A percentile compares a stretch with the other conserved stretches of the same genome.
Conservation (phyloP, 2,888 invertebrate genomes). For the Portevinia maculata region DNA sequence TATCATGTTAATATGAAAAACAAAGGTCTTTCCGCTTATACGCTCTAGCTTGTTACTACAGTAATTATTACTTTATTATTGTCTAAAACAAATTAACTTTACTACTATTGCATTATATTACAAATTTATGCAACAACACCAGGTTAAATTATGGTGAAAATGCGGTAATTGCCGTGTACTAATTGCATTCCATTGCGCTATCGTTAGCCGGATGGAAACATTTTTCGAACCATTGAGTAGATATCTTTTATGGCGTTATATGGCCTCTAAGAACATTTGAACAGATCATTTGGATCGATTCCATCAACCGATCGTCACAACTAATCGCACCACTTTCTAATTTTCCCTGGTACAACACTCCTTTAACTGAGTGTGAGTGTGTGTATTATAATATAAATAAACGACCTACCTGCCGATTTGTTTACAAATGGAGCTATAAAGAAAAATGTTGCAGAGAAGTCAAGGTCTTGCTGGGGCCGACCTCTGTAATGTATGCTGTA, state of each 20-base stretch:
- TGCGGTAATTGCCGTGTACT: constrained; percentile 44
- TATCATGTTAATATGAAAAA: constrained; percentile 35
- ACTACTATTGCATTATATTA: constrained; percentile 30
- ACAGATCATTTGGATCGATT: constrained; percentile 54
- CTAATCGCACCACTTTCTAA: constrained; percentile 44
- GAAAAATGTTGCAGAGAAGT: constrained; percentile 38
- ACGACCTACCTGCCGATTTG: constrained; percentile 14
- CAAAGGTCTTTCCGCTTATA: constrained; percentile 37
- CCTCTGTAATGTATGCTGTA: constrained; percentile 61
- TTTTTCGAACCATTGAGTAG: not conserved
- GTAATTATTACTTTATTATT: constrained; percentile 52
- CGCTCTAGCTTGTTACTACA: constrained; percentile 31
- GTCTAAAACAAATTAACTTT: constrained; percentile 63
- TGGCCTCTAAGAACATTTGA: constrained; percentile 47
- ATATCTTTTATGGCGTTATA: constrained; percentile 5
- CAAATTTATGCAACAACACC: constrained; percentile 62
- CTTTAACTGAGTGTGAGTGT: constrained; percentile 2
- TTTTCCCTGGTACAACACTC: not conserved
- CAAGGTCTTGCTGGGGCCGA: constrained; percentile 65
- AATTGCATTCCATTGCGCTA: constrained; percentile 68
- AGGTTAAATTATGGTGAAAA: constrained; percentile 65
- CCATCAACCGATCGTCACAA: constrained; percentile 17
- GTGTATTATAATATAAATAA: not conserved
- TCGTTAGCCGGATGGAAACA: constrained; percentile 66
- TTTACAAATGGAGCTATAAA: constrained; percentile 24